Evolutionary conservation across 2,113 vertebrate species (phyloP), one percentile per base, ranked within the genome.

Genomic region (Entelurus aequoreus): DNA sequence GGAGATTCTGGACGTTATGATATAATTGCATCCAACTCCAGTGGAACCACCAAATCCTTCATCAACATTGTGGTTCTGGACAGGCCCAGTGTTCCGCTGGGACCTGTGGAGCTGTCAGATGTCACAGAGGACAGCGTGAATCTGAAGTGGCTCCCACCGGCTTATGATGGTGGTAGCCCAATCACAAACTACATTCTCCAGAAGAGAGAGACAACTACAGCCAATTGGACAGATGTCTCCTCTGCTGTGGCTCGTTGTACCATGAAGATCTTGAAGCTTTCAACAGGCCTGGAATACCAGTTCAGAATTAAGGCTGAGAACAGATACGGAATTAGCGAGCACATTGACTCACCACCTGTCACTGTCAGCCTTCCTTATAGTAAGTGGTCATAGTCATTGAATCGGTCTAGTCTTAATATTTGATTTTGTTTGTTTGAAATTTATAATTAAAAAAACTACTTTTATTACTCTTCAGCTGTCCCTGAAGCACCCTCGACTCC

Each of bases 301-400:
- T 99, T 98, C 91, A 95, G 97, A 72, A 93, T 99, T 76, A 96
- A 92, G 78, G 97, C 97, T 71, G 97, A 99, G 83, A 99, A 99
- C 73, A 94, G 93, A 80, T 98, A 97, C 79, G 97, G 97, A 81
- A 94, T 97, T 81, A 97, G 97, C 1, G 96, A 99, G 56, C 94
- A 98, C 71, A 86, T 92, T 63, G 97, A 99, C 76, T 98, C 96
- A 4, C 88, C 89, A 1, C 78, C 88, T 62, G 89, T 97, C 15
- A 75, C 84, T 66, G 92, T 99, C 75, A 93, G 84, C 63, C 92
- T 99, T 48, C 94, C 97, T 69, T 99, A 98, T 85, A 98, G 97
- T 99, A 87, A 95, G 96, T 88, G 71, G 4, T 15, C 6, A 35
- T 13, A 52, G 38, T 60, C 1, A 5, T 54, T 71, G 1, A 11